phyloP scores from a whole-genome alignment of 2,888 invertebrate genomes.

The Diplazon laetatorius region DNA sequence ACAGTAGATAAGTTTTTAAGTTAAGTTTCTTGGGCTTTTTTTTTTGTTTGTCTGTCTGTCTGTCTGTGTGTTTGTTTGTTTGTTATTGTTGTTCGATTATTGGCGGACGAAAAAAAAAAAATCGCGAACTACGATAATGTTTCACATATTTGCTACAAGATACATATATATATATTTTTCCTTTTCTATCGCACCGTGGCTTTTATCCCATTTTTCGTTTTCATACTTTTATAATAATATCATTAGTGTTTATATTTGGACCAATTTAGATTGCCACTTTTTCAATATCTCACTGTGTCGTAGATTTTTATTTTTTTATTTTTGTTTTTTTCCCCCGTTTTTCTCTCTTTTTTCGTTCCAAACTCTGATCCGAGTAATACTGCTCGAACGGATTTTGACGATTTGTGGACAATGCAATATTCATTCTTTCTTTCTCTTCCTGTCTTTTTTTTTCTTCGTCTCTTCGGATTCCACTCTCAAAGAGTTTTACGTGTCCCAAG shows the following conservation, averaged over 20 bases:
- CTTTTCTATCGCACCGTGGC: no score
- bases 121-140: no score
- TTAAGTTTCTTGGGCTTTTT: constrained; percentile 73
- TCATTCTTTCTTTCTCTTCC: constrained; percentile 39
- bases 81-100: no score
- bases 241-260: constrained; percentile 11
- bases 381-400: constrained; percentile 40
- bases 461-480: not conserved
- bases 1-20: constrained; percentile 72
- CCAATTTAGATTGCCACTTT: constrained; percentile 24
- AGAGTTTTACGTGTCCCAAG: constrained; percentile 16
- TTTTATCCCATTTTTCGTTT: no score
- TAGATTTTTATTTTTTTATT: constrained; percentile 10
- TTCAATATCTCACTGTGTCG: not conserved
- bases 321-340: constrained; percentile 1
- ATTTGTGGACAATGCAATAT: constrained; percentile 42
- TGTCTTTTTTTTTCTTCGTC: constrained; percentile 20
- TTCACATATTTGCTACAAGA: no score
- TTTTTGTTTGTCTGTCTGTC: constrained; percentile 9
- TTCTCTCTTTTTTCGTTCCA: constrained; percentile 21
- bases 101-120: no score
- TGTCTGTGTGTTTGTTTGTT: no score
- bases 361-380: constrained; percentile 54
- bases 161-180: no score
- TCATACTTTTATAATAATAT: not conserved